A percentile compares a stretch with the other conserved stretches of the same genome.
phyloP scores from a whole-genome alignment of 2,113 vertebrate genomes.

The Calyptommatus sinebrachiatus region DNA sequence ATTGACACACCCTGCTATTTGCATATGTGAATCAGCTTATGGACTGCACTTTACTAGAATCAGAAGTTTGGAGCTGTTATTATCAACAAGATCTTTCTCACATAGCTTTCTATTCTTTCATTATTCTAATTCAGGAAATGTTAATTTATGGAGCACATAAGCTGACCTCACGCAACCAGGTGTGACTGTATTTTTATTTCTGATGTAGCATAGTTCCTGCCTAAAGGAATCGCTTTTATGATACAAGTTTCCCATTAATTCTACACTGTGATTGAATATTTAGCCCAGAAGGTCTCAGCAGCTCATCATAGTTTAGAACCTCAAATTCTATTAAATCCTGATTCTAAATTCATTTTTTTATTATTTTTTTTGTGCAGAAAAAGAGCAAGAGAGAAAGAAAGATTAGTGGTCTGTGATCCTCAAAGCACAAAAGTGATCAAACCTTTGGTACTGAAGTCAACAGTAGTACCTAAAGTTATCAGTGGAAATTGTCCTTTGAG shows the following conservation, averaged over 20 bases:
- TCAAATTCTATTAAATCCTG: conserved; percentile 5
- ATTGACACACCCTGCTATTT: too few species aligned
- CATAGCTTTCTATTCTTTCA: not conserved
- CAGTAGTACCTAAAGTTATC: not conserved
- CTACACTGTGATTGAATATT: conserved; percentile 11
- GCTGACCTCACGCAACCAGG: not conserved
- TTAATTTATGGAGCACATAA: not conserved
- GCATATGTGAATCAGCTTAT: not conserved
- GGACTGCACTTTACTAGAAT: not conserved
- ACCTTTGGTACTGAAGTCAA: not conserved
- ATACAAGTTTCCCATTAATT: conserved; percentile 13
- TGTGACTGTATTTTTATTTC: not conserved
- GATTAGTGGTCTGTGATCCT: conserved; percentile 22
- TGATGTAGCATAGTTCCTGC: conserved; percentile 5
- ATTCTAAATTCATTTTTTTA: not conserved
- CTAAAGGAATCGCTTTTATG: conserved; percentile 15
- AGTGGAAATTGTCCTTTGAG: conserved; percentile 1
- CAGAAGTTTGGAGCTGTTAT: not conserved
- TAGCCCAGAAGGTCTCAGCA: conserved; percentile 23
- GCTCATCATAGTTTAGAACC: conserved; percentile 13
- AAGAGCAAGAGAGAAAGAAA: not conserved
- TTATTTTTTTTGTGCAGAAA: not conserved
- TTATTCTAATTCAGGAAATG: not conserved
- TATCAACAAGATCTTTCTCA: not conserved
- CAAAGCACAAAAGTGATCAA: conserved; percentile 3